Percentiles rank a stretch among this genome's conserved stretches.
Conservation (phyloP, 37 sponge, comb jelly and placozoan genomes). For the Sycon ciliatum region DNA sequence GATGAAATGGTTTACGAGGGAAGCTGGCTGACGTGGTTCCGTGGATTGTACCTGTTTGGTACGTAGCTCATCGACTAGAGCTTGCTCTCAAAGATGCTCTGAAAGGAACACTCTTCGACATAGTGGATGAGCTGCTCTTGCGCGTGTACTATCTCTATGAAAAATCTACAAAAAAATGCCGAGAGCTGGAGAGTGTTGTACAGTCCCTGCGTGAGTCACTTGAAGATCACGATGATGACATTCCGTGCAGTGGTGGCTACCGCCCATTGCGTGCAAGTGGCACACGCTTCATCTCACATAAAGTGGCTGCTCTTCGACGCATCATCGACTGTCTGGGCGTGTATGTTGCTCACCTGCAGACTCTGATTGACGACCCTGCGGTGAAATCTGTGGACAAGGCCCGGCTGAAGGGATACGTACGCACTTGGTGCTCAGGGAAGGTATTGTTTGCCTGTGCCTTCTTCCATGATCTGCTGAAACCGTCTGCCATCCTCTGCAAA, state of each 20-base stretch:
- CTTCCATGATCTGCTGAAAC: slow-evolving; percentile 55
- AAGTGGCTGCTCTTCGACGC: slow-evolving; percentile 41
- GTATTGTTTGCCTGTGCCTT: slow-evolving; percentile 58
- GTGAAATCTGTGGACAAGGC: slow-evolving; percentile 32
- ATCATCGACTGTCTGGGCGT: slow-evolving; percentile 47
- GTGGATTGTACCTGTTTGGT: too few relatives aligned
- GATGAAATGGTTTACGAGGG: too few relatives aligned
- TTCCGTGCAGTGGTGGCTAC: slow-evolving; percentile 39
- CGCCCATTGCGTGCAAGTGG: slow-evolving; percentile 52
- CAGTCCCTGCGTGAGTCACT: slow-evolving; percentile 32
- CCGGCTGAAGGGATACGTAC: slow-evolving; percentile 42
- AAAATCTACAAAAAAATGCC: slow-evolving; percentile 52
- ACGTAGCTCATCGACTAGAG: too few relatives aligned
- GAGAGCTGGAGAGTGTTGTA: slow-evolving; percentile 45
- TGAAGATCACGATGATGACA: slow-evolving; percentile 10
- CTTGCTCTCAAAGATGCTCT: slow-evolving; percentile 53
- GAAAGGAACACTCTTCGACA: slow-evolving; percentile 24
- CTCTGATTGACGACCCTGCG: slow-evolving; percentile 35
- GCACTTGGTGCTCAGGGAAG: slow-evolving; percentile 36
- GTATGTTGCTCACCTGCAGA: slow-evolving; percentile 47
- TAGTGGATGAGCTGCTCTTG: slow-evolving; percentile 42
- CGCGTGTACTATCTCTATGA: slow-evolving; percentile 44
- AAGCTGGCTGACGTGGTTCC: too few relatives aligned
- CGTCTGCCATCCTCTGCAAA: slow-evolving; percentile 44
- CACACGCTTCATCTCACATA: slow-evolving; percentile 53